Evolutionary conservation across 1,140 invertebrate species (phyloP), one percentile per base, ranked within the genome.

Genomic region (Meloidogyne hapla): DNA sequence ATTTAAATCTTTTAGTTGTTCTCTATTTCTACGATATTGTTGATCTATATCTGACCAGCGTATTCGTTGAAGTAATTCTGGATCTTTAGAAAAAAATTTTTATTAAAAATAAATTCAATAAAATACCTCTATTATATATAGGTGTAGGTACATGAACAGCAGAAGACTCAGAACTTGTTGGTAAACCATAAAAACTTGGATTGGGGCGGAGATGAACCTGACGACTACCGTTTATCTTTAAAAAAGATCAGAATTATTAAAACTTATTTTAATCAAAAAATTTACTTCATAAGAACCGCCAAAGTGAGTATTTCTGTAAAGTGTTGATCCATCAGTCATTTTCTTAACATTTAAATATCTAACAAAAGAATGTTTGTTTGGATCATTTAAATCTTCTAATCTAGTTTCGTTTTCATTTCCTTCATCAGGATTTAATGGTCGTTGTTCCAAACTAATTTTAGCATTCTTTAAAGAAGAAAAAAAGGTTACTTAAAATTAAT

Each of bases 121-220:
- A 77, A 12, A 74, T 62, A 79, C 83, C 72, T 82, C 86, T 78
- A 62, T 87, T 86, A 70, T 87, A 86, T 13, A 87, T 75, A 3
- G 86, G 85, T 38, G 85, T 86, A 10, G 85, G 85, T 66, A 86
- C 75, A 75, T 86, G 85, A 2, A 86, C 84, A 12, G 86, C 86
- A n/a, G 84, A 87, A 12, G 81, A 77, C 15, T 86, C 79, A 1
- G 79, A 80, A 64, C 77, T 84, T 25, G 86, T 87, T 9, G 62
- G 56, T 26, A 87, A 70, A 8, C 80, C 77, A 68, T 87, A 86
- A 73, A 86, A 87, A 45, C 87, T 86, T 15, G 80, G 81, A 78
- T 86, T 86, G 18, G 84, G 76, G 4, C 65, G 73, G 12, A 83
- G 74, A 13, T 77, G 69, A 64, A 80, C 76, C 12, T 56, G 74